Evolutionary conservation across 2,113 vertebrate genomes (phyloP).

Genomic region (Podarcis muralis): DNA sequence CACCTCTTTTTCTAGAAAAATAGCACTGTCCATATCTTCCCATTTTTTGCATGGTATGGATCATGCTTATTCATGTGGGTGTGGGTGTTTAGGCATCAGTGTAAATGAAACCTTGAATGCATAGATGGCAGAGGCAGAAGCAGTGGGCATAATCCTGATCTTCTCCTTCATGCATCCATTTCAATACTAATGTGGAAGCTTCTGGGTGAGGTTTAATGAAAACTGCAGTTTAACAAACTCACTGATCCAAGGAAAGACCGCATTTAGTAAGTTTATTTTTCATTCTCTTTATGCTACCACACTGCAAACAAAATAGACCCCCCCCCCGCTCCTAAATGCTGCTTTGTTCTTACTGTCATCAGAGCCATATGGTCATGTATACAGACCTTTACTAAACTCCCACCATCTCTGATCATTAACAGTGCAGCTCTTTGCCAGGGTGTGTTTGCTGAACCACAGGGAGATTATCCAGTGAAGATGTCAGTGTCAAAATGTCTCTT

Average conservation of each 20-base stretch:
- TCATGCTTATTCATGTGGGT: neutral
- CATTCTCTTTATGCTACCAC: neutral
- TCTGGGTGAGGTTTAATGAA: neutral
- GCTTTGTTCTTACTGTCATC: neutral
- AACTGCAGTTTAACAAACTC: neutral
- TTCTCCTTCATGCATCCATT: neutral
- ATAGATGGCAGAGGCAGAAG: neutral
- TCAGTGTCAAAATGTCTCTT: slow-evolving; percentile 16
- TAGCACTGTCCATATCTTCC: no score
- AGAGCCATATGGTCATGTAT: neutral
- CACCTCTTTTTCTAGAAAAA: no score
- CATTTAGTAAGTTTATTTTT: neutral
- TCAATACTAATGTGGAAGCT: neutral
- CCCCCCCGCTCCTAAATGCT: no score
- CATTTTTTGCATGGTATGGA: neutral
- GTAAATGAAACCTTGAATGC: neutral
- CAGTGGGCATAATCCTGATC: neutral
- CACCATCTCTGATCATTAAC: neutral
- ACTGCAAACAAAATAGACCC: neutral
- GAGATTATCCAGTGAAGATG: slow-evolving; percentile 8
- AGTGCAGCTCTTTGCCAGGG: neutral
- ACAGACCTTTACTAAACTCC: neutral
- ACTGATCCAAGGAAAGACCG: neutral
- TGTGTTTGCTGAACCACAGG: neutral
- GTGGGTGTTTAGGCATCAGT: neutral